Base-by-base conservation (phyloP, 2,797 vertebrate species). In the Mormyrus hasselquistii region DNA sequence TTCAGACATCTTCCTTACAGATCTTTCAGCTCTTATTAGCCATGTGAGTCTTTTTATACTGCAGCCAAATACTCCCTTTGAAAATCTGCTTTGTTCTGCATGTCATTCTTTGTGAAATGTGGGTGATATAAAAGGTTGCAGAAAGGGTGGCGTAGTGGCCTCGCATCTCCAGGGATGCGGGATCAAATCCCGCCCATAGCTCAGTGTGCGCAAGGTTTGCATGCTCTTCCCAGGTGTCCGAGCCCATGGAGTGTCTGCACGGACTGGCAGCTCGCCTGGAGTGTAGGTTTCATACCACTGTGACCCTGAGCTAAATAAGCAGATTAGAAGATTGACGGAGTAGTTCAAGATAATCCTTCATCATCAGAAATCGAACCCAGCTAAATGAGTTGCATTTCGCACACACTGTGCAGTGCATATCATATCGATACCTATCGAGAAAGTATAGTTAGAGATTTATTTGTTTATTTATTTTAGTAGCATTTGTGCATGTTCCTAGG, bases 1-100 rank as follows among this genome's bases (percentile, higher is more conserved):
- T 92, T 49, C 92, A 91, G 93, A 38, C 65, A 38, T 38, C 65
- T 73, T 38, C 29, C 29, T 38, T 38, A 38, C 65, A 38, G 34
- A 38, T 73, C 65, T 73, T 14, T 69, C 62, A 69, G 65, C 3
- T 73, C 65, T 34, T 73, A 73, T 38, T 38, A 73, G 1, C 79
- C 14, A 34, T 83, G 76, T 83, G 38, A 47, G 41, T 49, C 16
- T 38, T 83, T 47, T 83, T 44, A 83, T 49, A 12, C 79, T 44
- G 79, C 9, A 49, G 47, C 79, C 79, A n/a, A 83, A 49, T 49
- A 47, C 44, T 22, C n/a, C 19, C 16, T 83, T 83, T 73, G 65
- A 82, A 82, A 82, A 82, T 82, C 19, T 82, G 76, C 76, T 47
- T 82, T 82, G 73, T 44, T 44, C 73, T n/a, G 16, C 38, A 41